Conservation (phyloP, 2,888 invertebrate species). For the Stenoptilia bipunctidactyla region DNA sequence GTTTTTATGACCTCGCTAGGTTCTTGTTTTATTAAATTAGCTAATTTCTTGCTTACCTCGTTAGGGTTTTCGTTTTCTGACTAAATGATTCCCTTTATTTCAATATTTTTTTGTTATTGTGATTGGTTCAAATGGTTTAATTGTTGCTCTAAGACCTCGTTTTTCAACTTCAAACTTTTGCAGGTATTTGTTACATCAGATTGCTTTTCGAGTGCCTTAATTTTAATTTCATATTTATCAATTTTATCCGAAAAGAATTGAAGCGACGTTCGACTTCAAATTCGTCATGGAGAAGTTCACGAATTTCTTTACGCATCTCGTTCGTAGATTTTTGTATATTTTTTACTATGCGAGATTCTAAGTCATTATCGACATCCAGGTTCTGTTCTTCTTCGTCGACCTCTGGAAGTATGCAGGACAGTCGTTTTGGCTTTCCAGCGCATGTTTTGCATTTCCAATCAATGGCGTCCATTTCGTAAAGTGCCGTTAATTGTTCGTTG, state of each 20-base stretch:
- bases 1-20: not conserved
- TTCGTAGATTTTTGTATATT: not conserved
- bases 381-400: not conserved
- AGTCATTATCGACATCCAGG: not conserved
- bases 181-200: not conserved
- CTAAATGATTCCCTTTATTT: not conserved
- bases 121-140: not conserved
- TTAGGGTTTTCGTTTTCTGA: not conserved
- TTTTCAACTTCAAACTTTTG: not conserved
- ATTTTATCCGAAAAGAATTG: not conserved
- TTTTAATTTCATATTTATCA: not conserved
- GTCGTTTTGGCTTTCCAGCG: conserved; percentile 2
- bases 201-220: not conserved
- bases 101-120: not conserved
- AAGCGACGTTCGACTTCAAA: not conserved
- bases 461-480: conserved; percentile 2
- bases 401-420: conserved; percentile 2
- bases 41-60: too few species aligned
- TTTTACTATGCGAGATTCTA: too few species aligned
- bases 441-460: conserved; percentile 6
- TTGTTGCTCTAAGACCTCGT: not conserved
- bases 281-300: not conserved
- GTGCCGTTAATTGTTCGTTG: conserved; percentile 1
- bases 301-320: not conserved
- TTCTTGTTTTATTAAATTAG: too few species aligned